Conservation (phyloP, 2,113 vertebrate genomes). For the Arizona elegans region DNA sequence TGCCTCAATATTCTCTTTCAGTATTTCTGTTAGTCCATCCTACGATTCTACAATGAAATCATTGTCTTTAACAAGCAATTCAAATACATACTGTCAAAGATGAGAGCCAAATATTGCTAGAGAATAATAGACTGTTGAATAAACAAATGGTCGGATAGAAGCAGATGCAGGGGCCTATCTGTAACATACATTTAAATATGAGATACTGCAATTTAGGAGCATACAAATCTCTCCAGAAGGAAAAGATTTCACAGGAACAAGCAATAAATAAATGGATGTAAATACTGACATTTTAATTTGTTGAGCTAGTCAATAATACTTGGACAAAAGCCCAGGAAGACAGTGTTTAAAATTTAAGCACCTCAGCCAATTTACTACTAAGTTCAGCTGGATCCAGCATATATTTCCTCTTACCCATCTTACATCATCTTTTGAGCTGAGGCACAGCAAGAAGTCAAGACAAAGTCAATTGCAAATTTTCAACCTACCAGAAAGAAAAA, state of each 20-base stretch:
- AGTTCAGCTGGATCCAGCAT: constrained; percentile 1
- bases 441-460: not conserved
- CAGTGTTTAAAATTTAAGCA: constrained; percentile 19
- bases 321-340: not conserved
- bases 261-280: not conserved
- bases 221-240: not conserved
- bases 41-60: not conserved
- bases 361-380: constrained; percentile 17
- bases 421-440: not conserved
- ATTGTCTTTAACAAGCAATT: not conserved
- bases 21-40: not conserved
- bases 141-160: not conserved
- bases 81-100: not conserved
- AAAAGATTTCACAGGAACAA: not conserved
- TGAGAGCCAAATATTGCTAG: not conserved
- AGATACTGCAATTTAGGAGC: not conserved
- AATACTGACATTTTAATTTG: not conserved
- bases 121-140: not conserved
- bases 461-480: constrained; percentile 15
- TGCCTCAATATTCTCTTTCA: not conserved
- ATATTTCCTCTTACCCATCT: constrained; percentile 24
- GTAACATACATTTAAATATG: not conserved
- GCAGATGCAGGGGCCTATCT: not conserved
- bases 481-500: not conserved
- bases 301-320: constrained; percentile 19